phyloP scores from a whole-genome alignment of 2,113 vertebrate genomes.

The Calidris pygmaea region DNA sequence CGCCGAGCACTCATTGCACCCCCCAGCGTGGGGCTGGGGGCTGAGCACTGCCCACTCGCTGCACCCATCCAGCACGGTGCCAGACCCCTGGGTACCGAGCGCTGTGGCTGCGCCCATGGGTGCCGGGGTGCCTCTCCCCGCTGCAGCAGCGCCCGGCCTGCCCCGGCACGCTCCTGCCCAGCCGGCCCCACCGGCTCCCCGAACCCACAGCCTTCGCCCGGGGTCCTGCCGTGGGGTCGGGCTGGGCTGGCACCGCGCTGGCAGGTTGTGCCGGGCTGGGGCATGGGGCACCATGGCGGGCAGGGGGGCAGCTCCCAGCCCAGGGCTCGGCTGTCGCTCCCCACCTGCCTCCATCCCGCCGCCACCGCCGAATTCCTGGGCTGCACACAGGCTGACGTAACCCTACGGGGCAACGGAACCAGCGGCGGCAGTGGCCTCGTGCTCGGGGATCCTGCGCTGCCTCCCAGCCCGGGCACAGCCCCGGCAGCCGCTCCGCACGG shows the following conservation, averaged over 20 bases:
- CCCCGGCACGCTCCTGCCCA: background rate
- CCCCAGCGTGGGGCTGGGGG: background rate
- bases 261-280: fast-evolving
- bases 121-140: background rate
- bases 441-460: fast-evolving
- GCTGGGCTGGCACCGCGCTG: background rate
- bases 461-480: background rate
- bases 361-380: background rate
- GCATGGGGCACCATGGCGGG: fast-evolving
- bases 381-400: background rate
- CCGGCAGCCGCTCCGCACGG: fast-evolving
- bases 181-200: background rate
- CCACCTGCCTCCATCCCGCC: fast-evolving
- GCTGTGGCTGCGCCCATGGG: background rate
- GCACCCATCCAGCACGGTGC: background rate
- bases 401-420: fast-evolving
- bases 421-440: background rate
- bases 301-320: background rate
- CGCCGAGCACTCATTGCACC: background rate
- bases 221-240: background rate
- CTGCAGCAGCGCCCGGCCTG: background rate
- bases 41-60: background rate
- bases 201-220: background rate
- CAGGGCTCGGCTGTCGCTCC: fast-evolving
- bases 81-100: background rate